phyloP scores from a whole-genome alignment of 2,888 invertebrate species.

The Agriotes lineatus region DNA sequence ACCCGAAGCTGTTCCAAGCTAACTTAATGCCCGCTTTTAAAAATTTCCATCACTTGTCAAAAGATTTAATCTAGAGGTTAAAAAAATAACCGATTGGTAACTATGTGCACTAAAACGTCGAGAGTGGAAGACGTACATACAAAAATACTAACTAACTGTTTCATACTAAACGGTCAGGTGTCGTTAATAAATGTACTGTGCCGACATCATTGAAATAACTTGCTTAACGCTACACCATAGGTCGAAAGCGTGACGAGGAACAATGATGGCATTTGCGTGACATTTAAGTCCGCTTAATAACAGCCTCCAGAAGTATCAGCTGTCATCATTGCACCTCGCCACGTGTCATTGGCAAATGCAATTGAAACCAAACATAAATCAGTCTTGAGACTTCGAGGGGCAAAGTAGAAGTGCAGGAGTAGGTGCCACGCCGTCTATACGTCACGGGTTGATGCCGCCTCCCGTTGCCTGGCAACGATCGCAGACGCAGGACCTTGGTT shows the following conservation, averaged over 20 bases:
- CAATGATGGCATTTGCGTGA: too few species aligned
- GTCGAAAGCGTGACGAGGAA: too few species aligned
- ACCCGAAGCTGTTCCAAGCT: neutral
- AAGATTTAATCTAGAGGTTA: neutral
- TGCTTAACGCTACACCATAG: too few species aligned
- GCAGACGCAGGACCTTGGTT: conserved; percentile 47
- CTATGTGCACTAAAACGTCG: conserved; percentile 6
- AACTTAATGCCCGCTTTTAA: too few species aligned
- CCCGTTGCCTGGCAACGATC: conserved; percentile 47
- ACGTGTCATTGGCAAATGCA: neutral
- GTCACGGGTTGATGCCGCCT: conserved; percentile 42
- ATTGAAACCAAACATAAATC: neutral
- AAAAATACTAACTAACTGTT: conserved; percentile 1
- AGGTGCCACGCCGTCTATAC: conserved; percentile 48
- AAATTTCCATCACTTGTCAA: too few species aligned
- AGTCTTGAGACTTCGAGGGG: conserved; percentile 22
- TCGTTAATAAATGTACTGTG: neutral
- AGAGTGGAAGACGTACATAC: conserved; percentile 24
- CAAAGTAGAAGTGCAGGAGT: neutral
- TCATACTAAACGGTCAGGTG: neutral
- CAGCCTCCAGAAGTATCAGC: too few species aligned
- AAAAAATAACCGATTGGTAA: conserved; percentile 4
- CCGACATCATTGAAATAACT: neutral
- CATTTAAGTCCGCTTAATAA: too few species aligned
- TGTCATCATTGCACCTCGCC: neutral